Base-by-base conservation (phyloP, 2,113 vertebrate species). In the Crotalus tigris region DNA sequence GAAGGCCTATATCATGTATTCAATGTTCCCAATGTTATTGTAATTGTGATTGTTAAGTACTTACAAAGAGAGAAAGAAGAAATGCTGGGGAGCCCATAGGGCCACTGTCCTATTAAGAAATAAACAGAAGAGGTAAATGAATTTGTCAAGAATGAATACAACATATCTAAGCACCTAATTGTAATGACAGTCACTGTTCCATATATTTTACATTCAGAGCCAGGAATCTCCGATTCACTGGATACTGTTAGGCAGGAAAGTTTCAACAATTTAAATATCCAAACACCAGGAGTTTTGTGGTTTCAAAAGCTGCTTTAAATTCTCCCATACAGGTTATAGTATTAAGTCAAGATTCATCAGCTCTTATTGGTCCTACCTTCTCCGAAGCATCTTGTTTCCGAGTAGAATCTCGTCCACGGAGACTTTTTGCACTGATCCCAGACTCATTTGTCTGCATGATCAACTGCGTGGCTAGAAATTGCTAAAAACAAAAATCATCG, bases 61-160 rank as follows among this genome's bases (percentile, higher is more conserved):
- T 99, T 99, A 99, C 99, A 99, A 99, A 99, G 97, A 99, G 99
- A 99, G 99, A 99, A 98, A 99, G 99, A 98, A 99, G 99, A 98
- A 99, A 99, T 98, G 99, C 99, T 98, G 99, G 99, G 99, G 99
- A 99, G 97, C 99, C 99, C 99, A 99, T 99, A 98, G 99, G 99
- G 98, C 99, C 98, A 99, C 98, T 99, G 99, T 99, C 99, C 99
- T 99, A 99, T 99, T 99, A 99, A 98, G 99, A 98, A 98, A 98
- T 98, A 99, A 99, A 99, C 98, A 99, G 97, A 98, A 97, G 96
- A 96, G 97, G 97, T 97, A 95, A 98, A 98, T 97, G 98, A 97
- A 95, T 97, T 97, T 93, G 97, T 96, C 69, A 90, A 97, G 96
- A 96, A 97, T 95, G 95, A 96, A 97, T 97, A 96, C 97, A 97